These are phyloP conservation scores for Tuta absoluta DNA, from an alignment of 2,888 invertebrate species.

Conservation along the genomic window DNA sequence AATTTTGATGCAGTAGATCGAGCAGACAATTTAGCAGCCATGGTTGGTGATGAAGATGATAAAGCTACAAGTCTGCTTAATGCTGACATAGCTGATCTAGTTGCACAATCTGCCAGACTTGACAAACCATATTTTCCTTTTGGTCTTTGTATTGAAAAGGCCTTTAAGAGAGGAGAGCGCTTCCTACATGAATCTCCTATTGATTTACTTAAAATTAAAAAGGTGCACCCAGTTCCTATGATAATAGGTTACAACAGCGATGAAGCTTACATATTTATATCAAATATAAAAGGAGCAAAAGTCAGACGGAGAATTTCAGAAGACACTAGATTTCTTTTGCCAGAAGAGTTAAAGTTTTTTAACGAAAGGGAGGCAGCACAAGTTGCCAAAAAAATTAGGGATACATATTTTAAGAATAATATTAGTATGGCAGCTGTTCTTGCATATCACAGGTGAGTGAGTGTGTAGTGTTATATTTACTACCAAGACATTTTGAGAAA, in stretches of 20 bases:
- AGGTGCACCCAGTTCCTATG: constrained; percentile 52
- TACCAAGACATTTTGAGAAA: not conserved
- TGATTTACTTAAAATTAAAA: constrained; percentile 48
- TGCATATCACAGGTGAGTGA: constrained; percentile 60
- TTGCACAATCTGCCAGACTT: constrained; percentile 48
- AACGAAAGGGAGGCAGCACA: constrained; percentile 53
- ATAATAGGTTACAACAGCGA: constrained; percentile 67
- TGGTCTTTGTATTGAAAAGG: constrained; percentile 61
- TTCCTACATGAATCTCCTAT: constrained; percentile 59
- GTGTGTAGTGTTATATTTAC: not conserved
- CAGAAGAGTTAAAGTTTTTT: constrained; percentile 59
- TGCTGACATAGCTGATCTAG: constrained; percentile 46
- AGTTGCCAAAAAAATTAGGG: constrained; percentile 50
- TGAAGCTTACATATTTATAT: constrained; percentile 67
- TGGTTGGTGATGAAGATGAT: constrained; percentile 41
- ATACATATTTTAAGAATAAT: constrained; percentile 61
- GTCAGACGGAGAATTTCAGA: constrained; percentile 43
- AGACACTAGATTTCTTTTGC: constrained; percentile 52
- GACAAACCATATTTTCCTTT: constrained; percentile 63
- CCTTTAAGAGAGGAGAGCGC: constrained; percentile 57
- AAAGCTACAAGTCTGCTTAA: constrained; percentile 33
- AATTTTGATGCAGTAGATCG: constrained; percentile 64
- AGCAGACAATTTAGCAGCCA: constrained; percentile 45
- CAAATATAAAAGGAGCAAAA: constrained; percentile 48
- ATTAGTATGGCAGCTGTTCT: constrained; percentile 51